These are phyloP conservation scores for Salminus brasiliensis DNA, from an alignment of 2,113 vertebrate genomes.

Conservation along the genomic window DNA sequence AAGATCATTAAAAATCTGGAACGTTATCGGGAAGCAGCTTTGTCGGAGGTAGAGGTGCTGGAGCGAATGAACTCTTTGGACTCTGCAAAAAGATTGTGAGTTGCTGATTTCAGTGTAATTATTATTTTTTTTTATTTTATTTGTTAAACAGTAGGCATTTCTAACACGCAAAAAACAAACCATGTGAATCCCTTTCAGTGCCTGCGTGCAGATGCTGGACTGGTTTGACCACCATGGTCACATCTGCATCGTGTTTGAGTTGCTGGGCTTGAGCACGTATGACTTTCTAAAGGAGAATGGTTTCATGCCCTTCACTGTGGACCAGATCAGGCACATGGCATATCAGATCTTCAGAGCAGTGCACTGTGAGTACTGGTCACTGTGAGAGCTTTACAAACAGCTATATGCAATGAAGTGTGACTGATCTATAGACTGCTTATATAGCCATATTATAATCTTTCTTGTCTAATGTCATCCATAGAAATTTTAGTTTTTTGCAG, in stretches of 20 bases:
- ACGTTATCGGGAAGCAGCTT: constrained; percentile 87
- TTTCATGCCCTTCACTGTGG: constrained; percentile 89
- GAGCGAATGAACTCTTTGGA: constrained; percentile 89
- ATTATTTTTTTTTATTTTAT: constrained; percentile 26
- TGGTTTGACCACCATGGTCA: constrained; percentile 93
- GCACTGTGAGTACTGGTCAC: constrained; percentile 83
- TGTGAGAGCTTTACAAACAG: not conserved
- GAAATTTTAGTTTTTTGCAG: not conserved
- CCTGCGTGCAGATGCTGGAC: constrained; percentile 92
- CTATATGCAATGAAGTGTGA: not conserved
- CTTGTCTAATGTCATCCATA: too few species aligned
- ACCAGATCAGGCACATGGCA: constrained; percentile 91
- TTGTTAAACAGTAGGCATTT: not conserved
- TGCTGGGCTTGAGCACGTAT: constrained; percentile 91
- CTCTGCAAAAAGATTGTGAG: constrained; percentile 79
- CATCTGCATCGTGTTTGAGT: constrained; percentile 93
- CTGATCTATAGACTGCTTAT: too few species aligned
- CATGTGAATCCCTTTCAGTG: constrained; percentile 66
- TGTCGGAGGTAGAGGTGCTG: constrained; percentile 89
- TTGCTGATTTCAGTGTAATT: not conserved
- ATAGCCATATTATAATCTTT: too few species aligned
- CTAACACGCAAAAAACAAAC: too few species aligned
- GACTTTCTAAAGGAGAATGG: constrained; percentile 90
- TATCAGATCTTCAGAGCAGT: constrained; percentile 92
- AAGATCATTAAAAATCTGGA: constrained; percentile 94